Percentiles rank a stretch among this genome's conserved stretches.
These are phyloP conservation scores for Acestrorhynchus altus DNA, from an alignment of 2,797 vertebrate species.

Conservation along the genomic window DNA sequence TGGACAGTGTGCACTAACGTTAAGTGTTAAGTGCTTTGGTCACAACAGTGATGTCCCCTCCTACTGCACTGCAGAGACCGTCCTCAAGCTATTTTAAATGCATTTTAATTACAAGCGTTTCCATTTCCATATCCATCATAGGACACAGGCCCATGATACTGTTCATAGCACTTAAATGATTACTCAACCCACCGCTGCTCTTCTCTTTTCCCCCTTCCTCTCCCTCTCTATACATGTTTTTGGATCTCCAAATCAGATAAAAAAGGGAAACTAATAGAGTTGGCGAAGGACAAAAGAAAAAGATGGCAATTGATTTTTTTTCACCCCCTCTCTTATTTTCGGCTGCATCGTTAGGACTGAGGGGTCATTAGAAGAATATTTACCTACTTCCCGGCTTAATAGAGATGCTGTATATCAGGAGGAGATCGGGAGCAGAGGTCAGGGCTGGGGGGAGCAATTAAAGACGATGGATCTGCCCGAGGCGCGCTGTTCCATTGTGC, in stretches of 20 bases:
- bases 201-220: constrained; percentile 27
- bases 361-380: constrained; percentile 84
- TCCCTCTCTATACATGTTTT: constrained; percentile 45
- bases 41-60: background rate
- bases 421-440: constrained; percentile 81
- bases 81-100: background rate
- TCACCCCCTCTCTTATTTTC: constrained; percentile 61
- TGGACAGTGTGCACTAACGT: too few relatives aligned
- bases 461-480: constrained; percentile 73
- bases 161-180: background rate
- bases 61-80: background rate
- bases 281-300: constrained; percentile 71
- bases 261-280: constrained; percentile 71
- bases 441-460: constrained; percentile 82
- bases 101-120: constrained; percentile 1
- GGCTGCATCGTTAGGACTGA: constrained; percentile 69
- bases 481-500: constrained; percentile 65
- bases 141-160: too few relatives aligned
- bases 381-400: constrained; percentile 83
- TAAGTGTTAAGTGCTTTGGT: background rate
- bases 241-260: constrained; percentile 70
- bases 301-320: constrained; percentile 72
- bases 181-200: background rate
- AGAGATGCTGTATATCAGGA: constrained; percentile 80
- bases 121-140: background rate